Base-by-base conservation (phyloP, 2,797 vertebrate species). In the Ficedula albicollis region DNA sequence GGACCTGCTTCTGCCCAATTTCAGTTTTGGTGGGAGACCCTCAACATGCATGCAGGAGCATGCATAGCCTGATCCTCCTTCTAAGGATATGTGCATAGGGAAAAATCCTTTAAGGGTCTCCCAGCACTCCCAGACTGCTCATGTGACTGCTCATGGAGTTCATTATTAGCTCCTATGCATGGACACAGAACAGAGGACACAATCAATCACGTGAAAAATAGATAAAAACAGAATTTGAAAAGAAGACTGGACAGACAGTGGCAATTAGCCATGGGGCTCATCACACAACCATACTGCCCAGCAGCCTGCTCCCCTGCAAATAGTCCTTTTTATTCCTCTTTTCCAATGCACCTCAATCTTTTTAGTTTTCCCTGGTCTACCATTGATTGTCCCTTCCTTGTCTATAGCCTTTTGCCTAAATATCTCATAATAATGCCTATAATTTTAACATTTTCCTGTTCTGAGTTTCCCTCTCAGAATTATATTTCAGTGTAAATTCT, bases 31-130 rank as follows among this genome's bases (percentile, higher is more conserved):
- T 66, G 39, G 34, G 46, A 68, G 49, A 64, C 19, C n/a, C 15
- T 38, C n/a, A 56, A 5, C 10, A 46, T 22, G 11, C 30, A 9
- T 0, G 2, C 46, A 38, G 29, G 49, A 79, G 34, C 0, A 2
- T 19, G 41, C 32, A 38, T 0, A 58, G 70, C n/a, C 23, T 2
- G 1, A 38, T 55, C 44, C 72, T 43, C 32, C 13, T 64, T 46
- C 44, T 44, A 23, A 64, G 49, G 63, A 46, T 32, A 41, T 1
- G 8, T 26, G 59, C 8, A 23, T 5, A 23, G 29, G 51, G 46
- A 66, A 76, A 19, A 23, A 10, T 5, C 18, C 49, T 72, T 36
- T 27, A 11, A 19, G 48, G 11, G 4, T 70, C 43, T 84, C 51
- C 41, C 38, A 26, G 38, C 34, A 66, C 16, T 58, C 30, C 56